Base-by-base conservation (phyloP, 2,888 invertebrate species). In the Diaphora mendica region DNA sequence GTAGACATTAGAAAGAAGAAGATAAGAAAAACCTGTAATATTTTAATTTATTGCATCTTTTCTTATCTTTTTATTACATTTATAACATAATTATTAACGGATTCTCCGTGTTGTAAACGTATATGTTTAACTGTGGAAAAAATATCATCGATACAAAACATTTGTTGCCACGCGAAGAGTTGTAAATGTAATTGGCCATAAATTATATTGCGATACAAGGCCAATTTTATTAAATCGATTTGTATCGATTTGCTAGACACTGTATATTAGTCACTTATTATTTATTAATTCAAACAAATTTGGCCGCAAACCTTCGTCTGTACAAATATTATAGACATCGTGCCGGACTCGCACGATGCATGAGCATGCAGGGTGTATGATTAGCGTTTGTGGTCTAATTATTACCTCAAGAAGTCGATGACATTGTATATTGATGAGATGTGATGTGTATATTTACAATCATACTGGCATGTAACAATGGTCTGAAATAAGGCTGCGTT, bases 171-270 rank as follows among this genome's bases (percentile, higher is more conserved):
- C 17, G 62, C 26, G 62, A 30, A 4, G 7, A 59, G 1, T 30
- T 30, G 30, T 62, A 62, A 30, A 64, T 11, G 9, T 39, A 66
- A 26, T 66, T 66, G 64, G 23, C 23, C 9, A 35, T 65, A 42
- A 42, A 39, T 39, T 13, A 15, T 66, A 66, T 66, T 66, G 42
- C 26, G 5, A 66, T 66, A 42, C 65, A 26, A 66, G 65, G 65
- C n/a, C 65, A n/a, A 42, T n/a, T 66, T n/a, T 15, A 42, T n/a
- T 42, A 39, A 62, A 30, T n/a, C 42, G 42, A 7, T 42, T 15
- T 3, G 42, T 42, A 66, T n/a, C n/a, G n/a, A n/a, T n/a, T n/a
- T n/a, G 42, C 30, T 62, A 62, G 59, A 62, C 30, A 17, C 30
- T 17, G 2, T 30, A 17, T 62, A 15, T 59, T 62, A 30, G 8